phyloP scores from a whole-genome alignment of 1,140 invertebrate species.

The Drepana arcuata region DNA sequence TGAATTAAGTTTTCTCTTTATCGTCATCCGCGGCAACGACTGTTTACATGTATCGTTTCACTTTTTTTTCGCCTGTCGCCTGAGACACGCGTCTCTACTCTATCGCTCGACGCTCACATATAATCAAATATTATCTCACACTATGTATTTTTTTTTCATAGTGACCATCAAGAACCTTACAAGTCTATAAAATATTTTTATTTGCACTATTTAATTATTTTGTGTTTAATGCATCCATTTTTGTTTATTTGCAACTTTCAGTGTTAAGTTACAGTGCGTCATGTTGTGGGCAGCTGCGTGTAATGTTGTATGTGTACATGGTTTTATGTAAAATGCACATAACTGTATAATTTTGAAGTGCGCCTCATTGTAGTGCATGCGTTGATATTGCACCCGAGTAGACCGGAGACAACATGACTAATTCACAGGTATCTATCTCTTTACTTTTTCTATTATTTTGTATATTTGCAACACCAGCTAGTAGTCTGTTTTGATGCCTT shows the following conservation, averaged over 20 bases:
- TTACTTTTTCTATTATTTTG: slow-evolving; percentile 21
- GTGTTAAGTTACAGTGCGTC: slow-evolving; percentile 61
- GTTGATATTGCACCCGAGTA: slow-evolving; percentile 51
- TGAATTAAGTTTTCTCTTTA: slow-evolving; percentile 48
- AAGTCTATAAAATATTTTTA: slow-evolving; percentile 14
- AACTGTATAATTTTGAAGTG: slow-evolving; percentile 53
- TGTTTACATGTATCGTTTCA: slow-evolving; percentile 47
- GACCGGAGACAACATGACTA: slow-evolving; percentile 58
- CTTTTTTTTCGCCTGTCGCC: slow-evolving; percentile 59
- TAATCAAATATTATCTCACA: no score
- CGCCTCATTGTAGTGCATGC: slow-evolving; percentile 66
- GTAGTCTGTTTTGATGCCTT: neutral
- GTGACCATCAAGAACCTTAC: slow-evolving; percentile 42
- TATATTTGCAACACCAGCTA: slow-evolving; percentile 2
- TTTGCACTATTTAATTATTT: slow-evolving; percentile 37
- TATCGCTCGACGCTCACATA: slow-evolving; percentile 38
- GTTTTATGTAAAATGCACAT: slow-evolving; percentile 61
- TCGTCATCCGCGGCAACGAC: slow-evolving; percentile 33
- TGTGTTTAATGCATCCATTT: slow-evolving; percentile 42
- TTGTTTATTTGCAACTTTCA: slow-evolving; percentile 61
- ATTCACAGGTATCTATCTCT: slow-evolving; percentile 61
- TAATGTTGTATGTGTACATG: slow-evolving; percentile 54
- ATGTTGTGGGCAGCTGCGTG: slow-evolving; percentile 55
- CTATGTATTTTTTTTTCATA: no score
- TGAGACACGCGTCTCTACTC: slow-evolving; percentile 39